Evolutionary conservation across 2,888 invertebrate genomes (phyloP), one percentile per base, ranked within the genome.

Genomic region (Dione vanillae): DNA sequence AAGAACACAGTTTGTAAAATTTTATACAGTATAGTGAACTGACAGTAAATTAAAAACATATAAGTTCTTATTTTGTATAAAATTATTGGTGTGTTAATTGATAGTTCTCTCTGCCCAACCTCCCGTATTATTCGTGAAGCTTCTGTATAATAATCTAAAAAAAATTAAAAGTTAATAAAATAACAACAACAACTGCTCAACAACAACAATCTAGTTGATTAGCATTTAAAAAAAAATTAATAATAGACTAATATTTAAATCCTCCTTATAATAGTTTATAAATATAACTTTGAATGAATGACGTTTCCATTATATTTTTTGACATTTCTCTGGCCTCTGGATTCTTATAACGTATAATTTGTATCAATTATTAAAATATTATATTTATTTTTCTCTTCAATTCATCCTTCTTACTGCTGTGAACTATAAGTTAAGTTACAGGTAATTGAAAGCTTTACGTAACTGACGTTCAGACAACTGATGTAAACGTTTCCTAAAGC

Each of bases 401-500:
- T 5, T 9, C 11, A 45, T n/a, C n/a, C 7, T 16, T 35, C n/a
- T 12, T 16, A 11, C 27, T n/a, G 27, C 27, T 35, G 6, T n/a
- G 11, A 16, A 45, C 61, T 45, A 16, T 61, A 45, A 61, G 27
- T 61, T 61, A 27, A 61, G 27, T 61, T 61, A 45, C 45, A 61
- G 61, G 49, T 64, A 64, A 64, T 49, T 49, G 47, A 49, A 27
- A 40, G 37, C 37, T 49, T 35, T 64, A 62, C 35, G 14, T 64
- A 47, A 64, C 49, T 49, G 49, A 49, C 64, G 35, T 47, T 49
- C 40, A 47, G 40, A 37, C 45, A 64, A 37, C 64, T 47, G 64
- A 47, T 47, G 43, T n/a, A 43, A 35, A 43, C 54, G 40, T 52
- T n/a, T 65, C n/a, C 69, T 51, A 72, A 27, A 66, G 62, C 51